phyloP scores from a whole-genome alignment of 2,113 vertebrate genomes.

The Andinoacara biseriatus region DNA sequence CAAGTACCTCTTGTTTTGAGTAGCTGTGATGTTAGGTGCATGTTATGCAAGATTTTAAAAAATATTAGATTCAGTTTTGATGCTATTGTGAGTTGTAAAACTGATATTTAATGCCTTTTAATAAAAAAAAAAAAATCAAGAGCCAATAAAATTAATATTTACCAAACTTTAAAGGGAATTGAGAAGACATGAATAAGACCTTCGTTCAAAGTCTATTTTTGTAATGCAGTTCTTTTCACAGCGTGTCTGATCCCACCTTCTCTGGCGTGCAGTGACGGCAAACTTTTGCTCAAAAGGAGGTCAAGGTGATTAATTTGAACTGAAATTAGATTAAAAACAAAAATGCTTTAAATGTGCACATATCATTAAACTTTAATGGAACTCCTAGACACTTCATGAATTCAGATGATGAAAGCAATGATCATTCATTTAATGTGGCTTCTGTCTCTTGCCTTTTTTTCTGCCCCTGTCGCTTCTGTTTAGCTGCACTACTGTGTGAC shows the following conservation, averaged over 20 bases:
- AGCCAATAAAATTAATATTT: neutral
- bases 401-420: neutral
- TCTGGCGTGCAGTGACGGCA: neutral
- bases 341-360: neutral
- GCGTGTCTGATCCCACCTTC: neutral
- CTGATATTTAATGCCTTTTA: slow-evolving; percentile 20
- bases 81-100: slow-evolving; percentile 9
- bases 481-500: neutral
- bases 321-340: neutral
- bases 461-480: neutral
- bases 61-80: slow-evolving; percentile 26
- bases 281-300: neutral
- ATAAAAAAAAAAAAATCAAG: neutral
- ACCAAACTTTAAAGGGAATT: neutral
- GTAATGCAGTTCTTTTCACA: neutral
- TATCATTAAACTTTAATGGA: neutral
- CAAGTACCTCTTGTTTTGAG: slow-evolving; percentile 67
- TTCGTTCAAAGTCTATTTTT: neutral
- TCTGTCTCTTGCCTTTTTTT: neutral
- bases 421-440: neutral
- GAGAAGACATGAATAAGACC: neutral
- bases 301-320: neutral
- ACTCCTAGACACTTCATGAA: neutral
- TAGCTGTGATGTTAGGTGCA: slow-evolving; percentile 46
- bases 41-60: slow-evolving; percentile 33